Evolutionary conservation across 1,140 invertebrate genomes (phyloP).

Genomic region (Hylaeus volcanicus): DNA sequence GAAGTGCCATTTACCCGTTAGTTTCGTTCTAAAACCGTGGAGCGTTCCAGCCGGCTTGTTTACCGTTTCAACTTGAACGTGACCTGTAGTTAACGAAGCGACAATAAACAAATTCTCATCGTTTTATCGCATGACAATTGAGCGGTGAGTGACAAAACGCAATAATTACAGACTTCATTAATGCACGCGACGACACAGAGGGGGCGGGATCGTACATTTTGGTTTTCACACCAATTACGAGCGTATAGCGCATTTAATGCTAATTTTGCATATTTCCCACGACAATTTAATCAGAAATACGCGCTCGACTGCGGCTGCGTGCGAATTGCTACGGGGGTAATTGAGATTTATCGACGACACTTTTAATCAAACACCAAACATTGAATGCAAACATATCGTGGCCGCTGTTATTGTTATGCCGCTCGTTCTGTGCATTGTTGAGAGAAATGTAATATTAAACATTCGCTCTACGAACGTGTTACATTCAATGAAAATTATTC

Average conservation of each 20-base stretch:
- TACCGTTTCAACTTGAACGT: slow-evolving; percentile 32
- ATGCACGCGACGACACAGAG: slow-evolving; percentile 33
- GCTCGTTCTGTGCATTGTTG: not conserved
- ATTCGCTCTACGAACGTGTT: too few relatives aligned
- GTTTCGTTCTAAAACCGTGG: not conserved
- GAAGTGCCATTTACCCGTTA: slow-evolving; percentile 11
- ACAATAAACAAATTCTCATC: slow-evolving; percentile 46
- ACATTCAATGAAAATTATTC: too few relatives aligned
- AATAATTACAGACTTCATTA: slow-evolving; percentile 64
- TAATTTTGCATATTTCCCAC: slow-evolving; percentile 59
- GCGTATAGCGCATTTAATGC: slow-evolving; percentile 54
- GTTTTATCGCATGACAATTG: slow-evolving; percentile 56
- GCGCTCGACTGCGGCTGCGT: not conserved
- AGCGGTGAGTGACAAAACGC: slow-evolving; percentile 55
- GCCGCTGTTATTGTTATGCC: not conserved
- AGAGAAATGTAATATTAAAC: too few relatives aligned
- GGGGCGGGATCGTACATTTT: slow-evolving; percentile 53
- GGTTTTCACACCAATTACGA: slow-evolving; percentile 60
- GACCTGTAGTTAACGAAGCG: slow-evolving; percentile 42
- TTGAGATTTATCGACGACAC: slow-evolving; percentile 56
- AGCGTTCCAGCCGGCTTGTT: slow-evolving; percentile 16
- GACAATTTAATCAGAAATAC: slow-evolving; percentile 60
- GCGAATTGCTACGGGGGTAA: slow-evolving; percentile 18
- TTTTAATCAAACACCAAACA: slow-evolving; percentile 46
- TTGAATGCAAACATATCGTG: slow-evolving; percentile 26